A percentile compares a stretch with the other conserved stretches of the same genome.
phyloP scores from a whole-genome alignment of 2,797 vertebrate species.

The Monodelphis domestica region DNA sequence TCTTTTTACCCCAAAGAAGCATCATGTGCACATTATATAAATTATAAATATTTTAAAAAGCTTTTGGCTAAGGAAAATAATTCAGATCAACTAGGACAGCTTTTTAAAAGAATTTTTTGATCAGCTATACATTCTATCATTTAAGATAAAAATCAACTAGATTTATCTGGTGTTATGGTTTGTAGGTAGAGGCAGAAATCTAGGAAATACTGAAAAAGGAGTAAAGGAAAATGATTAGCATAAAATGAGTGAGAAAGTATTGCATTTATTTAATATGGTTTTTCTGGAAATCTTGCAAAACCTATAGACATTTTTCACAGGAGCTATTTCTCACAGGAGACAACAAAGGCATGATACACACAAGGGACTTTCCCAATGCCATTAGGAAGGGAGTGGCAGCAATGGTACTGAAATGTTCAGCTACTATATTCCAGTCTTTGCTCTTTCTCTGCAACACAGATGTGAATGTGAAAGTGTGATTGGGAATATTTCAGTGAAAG shows the following conservation, averaged over 20 bases:
- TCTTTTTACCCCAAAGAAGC: not conserved
- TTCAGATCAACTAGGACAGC: not conserved
- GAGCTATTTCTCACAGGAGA: not conserved
- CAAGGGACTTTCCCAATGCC: not conserved
- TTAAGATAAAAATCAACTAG: not conserved
- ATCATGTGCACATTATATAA: not conserved
- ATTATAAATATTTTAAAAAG: not conserved
- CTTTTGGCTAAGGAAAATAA: not conserved
- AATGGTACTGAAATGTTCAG: not conserved
- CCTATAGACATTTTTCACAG: not conserved
- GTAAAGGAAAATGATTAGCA: not conserved
- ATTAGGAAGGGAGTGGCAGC: no score
- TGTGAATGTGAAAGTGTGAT: not conserved
- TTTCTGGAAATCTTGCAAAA: not conserved
- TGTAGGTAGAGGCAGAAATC: not conserved
- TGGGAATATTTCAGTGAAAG: not conserved
- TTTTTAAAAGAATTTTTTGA: no score
- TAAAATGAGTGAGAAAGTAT: not conserved
- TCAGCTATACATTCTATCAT: no score
- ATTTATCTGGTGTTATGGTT: not conserved
- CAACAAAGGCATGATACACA: not conserved
- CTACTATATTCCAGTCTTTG: no score
- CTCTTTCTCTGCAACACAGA: not conserved
- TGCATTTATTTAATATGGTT: not conserved
- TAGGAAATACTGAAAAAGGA: not conserved